Evolutionary conservation across 2,113 vertebrate species (phyloP).

Genomic region (Leucoraja erinaceus): DNA sequence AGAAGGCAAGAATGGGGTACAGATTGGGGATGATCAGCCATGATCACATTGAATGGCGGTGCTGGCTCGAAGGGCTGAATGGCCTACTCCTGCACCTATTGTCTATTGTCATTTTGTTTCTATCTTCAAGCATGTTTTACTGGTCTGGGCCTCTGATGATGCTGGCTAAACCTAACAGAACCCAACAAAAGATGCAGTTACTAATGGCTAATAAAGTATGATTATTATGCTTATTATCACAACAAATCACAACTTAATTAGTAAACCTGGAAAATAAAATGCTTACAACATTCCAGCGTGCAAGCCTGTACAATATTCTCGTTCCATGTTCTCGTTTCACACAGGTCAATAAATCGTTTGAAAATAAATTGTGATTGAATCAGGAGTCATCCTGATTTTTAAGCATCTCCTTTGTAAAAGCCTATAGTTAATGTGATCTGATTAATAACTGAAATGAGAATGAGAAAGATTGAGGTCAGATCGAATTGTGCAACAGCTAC

Average conservation of each 20-base stretch:
- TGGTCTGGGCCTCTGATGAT: too few relatives aligned
- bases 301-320: neutral
- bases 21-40: too few relatives aligned
- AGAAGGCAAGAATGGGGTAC: too few relatives aligned
- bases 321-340: conserved; percentile 2
- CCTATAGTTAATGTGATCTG: neutral
- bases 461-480: neutral
- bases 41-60: too few relatives aligned
- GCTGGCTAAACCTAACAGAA: neutral
- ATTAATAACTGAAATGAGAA: neutral
- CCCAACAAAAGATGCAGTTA: neutral
- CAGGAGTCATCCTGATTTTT: neutral
- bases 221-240: neutral
- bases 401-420: neutral
- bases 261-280: neutral
- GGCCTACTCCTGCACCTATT: too few relatives aligned
- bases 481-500: neutral
- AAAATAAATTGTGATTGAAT: neutral
- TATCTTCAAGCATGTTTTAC: too few relatives aligned
- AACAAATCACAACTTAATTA: conserved; percentile 24
- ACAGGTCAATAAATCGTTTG: conserved; percentile 7
- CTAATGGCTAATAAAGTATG: too few relatives aligned
- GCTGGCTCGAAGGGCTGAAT: too few relatives aligned
- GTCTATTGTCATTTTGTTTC: too few relatives aligned
- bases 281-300: neutral